These are phyloP conservation scores for Pycnonotus jocosus DNA, from an alignment of 2,113 vertebrate species.

Conservation along the genomic window DNA sequence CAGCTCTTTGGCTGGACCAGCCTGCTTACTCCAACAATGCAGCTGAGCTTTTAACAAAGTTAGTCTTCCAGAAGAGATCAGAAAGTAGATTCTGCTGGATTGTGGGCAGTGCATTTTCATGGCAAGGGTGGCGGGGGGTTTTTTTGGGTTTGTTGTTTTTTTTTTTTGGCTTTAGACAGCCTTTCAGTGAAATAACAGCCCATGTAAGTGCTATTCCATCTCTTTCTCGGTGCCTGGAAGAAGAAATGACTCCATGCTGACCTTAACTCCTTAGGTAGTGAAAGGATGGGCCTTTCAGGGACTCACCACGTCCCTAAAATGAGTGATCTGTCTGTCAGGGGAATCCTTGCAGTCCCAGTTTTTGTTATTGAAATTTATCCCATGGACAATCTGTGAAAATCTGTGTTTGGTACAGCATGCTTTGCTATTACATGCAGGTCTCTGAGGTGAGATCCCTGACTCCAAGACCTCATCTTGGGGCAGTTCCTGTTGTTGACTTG, in stretches of 20 bases:
- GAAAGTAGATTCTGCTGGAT: slow-evolving; percentile 4
- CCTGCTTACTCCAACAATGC: not conserved
- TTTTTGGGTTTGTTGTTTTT: too few species aligned
- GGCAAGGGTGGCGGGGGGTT: too few species aligned
- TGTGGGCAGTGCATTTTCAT: not conserved
- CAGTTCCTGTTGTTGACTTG: not conserved
- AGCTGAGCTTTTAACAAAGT: not conserved
- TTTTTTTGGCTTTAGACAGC: not conserved
- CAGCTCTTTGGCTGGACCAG: not conserved
- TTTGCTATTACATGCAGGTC: not conserved
- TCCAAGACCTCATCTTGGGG: not conserved
- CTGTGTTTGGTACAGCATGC: not conserved
- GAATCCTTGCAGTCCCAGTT: not conserved
- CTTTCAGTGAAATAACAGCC: not conserved
- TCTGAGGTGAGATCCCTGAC: not conserved
- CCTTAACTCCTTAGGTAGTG: not conserved
- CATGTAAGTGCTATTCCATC: not conserved
- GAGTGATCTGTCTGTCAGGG: not conserved
- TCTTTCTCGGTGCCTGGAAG: not conserved
- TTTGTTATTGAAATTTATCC: not conserved
- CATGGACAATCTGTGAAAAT: not conserved
- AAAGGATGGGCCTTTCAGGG: accelerated
- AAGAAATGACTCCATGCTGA: not conserved
- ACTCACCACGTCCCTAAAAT: not conserved
- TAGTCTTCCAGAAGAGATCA: slow-evolving; percentile 44